Evolutionary conservation across 1,140 invertebrate species (phyloP).

Genomic region (Pollicipes pollicipes): DNA sequence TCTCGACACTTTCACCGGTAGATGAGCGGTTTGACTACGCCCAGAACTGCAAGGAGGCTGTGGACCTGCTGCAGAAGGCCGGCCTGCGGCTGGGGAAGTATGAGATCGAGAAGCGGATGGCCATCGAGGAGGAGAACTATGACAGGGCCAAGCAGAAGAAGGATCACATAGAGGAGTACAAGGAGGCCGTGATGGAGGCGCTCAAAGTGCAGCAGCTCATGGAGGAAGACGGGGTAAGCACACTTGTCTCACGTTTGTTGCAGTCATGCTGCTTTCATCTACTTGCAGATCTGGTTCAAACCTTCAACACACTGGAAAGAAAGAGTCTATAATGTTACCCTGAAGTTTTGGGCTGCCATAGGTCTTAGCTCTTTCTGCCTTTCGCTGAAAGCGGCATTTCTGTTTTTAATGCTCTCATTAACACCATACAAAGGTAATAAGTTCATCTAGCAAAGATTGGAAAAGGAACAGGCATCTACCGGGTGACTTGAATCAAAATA

Average conservation of each 20-base stretch:
- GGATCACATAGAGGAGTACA: constrained; percentile 65
- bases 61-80: constrained; percentile 56
- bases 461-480: no score
- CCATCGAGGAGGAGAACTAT: constrained; percentile 76
- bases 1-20: no score
- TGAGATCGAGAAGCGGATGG: constrained; percentile 73
- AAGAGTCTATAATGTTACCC: background rate
- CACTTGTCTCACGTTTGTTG: background rate
- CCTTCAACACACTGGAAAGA: background rate
- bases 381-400: no score
- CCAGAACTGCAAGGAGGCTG: constrained; percentile 66
- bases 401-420: no score
- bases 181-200: constrained; percentile 46
- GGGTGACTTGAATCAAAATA: no score
- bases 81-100: constrained; percentile 78
- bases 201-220: constrained; percentile 54
- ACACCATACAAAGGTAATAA: no score
- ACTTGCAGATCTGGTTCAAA: background rate
- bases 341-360: no score
- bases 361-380: no score
- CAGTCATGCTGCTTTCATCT: no score
- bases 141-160: constrained; percentile 73
- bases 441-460: no score
- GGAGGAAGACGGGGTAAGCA: constrained; percentile 50
- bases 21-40: constrained; percentile 83